Evolutionary conservation across 2,113 vertebrate species (phyloP), one percentile per base, ranked within the genome.

Genomic region (Vulpes ferrilata): DNA sequence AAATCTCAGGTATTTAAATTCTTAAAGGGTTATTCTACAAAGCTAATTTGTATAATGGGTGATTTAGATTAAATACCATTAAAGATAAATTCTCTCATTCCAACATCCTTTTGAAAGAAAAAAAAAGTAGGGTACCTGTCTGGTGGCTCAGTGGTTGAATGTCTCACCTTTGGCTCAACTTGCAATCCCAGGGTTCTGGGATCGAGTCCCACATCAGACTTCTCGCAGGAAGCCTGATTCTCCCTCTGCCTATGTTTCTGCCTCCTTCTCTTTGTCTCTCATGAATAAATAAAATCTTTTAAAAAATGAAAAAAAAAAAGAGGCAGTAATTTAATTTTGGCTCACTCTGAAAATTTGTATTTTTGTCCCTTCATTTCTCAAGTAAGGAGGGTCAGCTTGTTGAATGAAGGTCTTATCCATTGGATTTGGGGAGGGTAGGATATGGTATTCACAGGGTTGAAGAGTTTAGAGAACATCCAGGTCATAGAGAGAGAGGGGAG

Each of bases 51-150:
- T 78, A 4, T 88, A 25, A 25, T 94, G 38, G 90, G 5, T 95
- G n/a, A 83, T 55, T 92, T 87, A 83, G 11, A 89, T 86, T 82
- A 94, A 90, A 86, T 80, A 79, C 89, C 94, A 57, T 38, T 90
- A 82, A 81, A 94, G 48, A 59, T 57, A 60, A 76, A 89, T 81
- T 53, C 11, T 69, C 25, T 94, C 57, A 87, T 90, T 87, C 30
- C 91, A 88, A 92, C 16, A 1, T 43, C 91, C 19, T 89, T 95
- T 69, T 79, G 30, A 43, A 43, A 43, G 43, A 43, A 43, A 43
- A 43, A 43, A 43, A 43, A 7, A 43, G 43, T 43, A 43, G 43
- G 43, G 43, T 6, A 43, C 43, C 43, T 43, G 43, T 43, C 43
- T 43, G 43, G 43, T 43, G 43, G 43, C 43, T 43, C 43, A 43